Evolutionary conservation across 2,797 vertebrate genomes (phyloP), one percentile per base, ranked within the genome.

Genomic region (Sebastes kiyomatsui): DNA sequence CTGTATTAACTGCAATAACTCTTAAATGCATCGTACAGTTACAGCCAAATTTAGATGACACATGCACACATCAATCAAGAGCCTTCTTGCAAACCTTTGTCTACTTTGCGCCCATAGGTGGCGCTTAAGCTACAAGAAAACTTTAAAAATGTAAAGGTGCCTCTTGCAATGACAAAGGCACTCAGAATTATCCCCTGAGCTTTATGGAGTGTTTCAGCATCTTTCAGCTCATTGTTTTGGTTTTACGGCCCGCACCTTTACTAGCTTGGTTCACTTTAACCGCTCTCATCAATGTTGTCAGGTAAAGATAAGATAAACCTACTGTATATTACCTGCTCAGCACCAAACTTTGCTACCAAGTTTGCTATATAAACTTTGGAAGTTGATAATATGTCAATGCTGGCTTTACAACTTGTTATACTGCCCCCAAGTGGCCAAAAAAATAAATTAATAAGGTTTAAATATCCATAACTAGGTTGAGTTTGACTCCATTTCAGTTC

Each of bases 331-430:
- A 46, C 42, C 42, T 46, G 38, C 38, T 46, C 38, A 46, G 38
- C 38, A 46, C 38, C 38, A 46, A 46, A 46, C 38, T 46, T 46
- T 46, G 0, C 38, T 0, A 46, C 42, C 42, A 46, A 18, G 42
- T 46, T 46, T 0, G 16, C 7, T 0, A 46, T 46, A 3, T 59
- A 2, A 23, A 13, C n/a, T 14, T 35, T 12, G 11, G 30, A n/a
- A 20, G n/a, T 38, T 64, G n/a, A 72, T 46, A 46, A n/a, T 27
- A n/a, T 14, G 30, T 56, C 46, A 20, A 11, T 28, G n/a, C 14
- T 46, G 10, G n/a, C 10, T 55, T 5, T 23, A 18, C 23, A 23
- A 27, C 8, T 49, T 60, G 20, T 32, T 10, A 13, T 32, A n/a
- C 16, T 46, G 42, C 42, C 33, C 20, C n/a, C 56, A 49, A 25